Evolutionary conservation across 2,888 invertebrate species (phyloP), one percentile per base, ranked within the genome.

Genomic region (Phanerotoma sp.): DNA sequence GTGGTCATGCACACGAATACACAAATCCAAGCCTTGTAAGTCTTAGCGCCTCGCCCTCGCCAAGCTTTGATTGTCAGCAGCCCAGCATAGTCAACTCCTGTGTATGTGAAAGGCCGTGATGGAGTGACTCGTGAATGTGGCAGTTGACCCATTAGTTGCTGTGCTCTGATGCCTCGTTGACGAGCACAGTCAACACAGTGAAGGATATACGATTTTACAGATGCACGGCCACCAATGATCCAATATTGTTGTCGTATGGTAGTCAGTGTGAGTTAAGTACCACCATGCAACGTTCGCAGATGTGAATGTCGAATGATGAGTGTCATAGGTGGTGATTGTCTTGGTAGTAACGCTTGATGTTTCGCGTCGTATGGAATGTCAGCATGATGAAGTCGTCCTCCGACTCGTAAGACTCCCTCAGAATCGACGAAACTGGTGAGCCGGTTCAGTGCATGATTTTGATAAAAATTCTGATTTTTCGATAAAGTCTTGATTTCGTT

Each of bases 151-250:
- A n/a, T n/a, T n/a, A n/a, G n/a, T n/a, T n/a, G n/a, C n/a, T n/a
- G n/a, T n/a, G 18, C 20, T 10, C 20, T 7, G 16, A 16, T 16
- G n/a, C 9, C 38, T 16, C 16, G 15, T 10, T 38, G 57, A n/a
- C 57, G 32, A 5, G 55, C 60, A 44, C 63, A 65, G 0, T 4
- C 40, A 5, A 61, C 3, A 45, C 65, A 65, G 3, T 40, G 38
- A 13, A 54, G 49, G n/a, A 60, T 56, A 11, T 16, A 1, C 1
- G n/a, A 1, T 21, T 51, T 53, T 2, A 54, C n/a, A n/a, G n/a
- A n/a, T n/a, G n/a, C n/a, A n/a, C n/a, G n/a, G n/a, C n/a, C n/a
- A n/a, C n/a, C n/a, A n/a, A n/a, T n/a, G n/a, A n/a, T n/a, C n/a
- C n/a, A n/a, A n/a, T n/a, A n/a, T n/a, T n/a, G n/a, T n/a, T n/a